phyloP scores from a whole-genome alignment of 2,797 vertebrate genomes.

The Squalus acanthias region DNA sequence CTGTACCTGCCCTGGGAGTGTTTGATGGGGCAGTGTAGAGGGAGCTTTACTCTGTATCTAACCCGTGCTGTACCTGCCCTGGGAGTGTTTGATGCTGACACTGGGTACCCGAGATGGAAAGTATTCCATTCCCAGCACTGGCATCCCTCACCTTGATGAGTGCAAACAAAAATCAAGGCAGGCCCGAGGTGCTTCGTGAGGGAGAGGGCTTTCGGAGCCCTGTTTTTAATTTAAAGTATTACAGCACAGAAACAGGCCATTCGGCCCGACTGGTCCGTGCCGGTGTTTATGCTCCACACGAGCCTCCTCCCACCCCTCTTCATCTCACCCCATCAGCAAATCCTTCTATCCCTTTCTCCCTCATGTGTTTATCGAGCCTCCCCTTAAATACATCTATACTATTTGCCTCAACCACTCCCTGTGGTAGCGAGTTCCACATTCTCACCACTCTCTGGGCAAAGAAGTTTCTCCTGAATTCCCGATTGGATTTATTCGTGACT shows the following conservation, averaged over 20 bases:
- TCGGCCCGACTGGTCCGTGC: neutral
- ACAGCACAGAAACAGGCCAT: neutral
- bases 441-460: no score
- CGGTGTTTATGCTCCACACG: neutral
- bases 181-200: neutral
- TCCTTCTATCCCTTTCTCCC: no score
- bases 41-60: neutral
- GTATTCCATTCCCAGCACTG: neutral
- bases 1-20: neutral
- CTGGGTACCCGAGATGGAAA: neutral
- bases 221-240: no score
- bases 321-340: neutral
- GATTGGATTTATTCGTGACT: neutral
- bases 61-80: neutral
- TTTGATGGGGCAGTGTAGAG: neutral
- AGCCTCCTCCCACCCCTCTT: neutral
- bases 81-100: neutral
- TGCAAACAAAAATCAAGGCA: no score
- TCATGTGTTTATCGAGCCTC: no score
- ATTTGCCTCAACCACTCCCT: no score
- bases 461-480: neutral
- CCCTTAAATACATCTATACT: no score
- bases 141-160: neutral
- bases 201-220: neutral
- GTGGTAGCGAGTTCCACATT: no score